Evolutionary conservation across 2,797 vertebrate species (phyloP).

Genomic region (Cirrhinus mrigala): DNA sequence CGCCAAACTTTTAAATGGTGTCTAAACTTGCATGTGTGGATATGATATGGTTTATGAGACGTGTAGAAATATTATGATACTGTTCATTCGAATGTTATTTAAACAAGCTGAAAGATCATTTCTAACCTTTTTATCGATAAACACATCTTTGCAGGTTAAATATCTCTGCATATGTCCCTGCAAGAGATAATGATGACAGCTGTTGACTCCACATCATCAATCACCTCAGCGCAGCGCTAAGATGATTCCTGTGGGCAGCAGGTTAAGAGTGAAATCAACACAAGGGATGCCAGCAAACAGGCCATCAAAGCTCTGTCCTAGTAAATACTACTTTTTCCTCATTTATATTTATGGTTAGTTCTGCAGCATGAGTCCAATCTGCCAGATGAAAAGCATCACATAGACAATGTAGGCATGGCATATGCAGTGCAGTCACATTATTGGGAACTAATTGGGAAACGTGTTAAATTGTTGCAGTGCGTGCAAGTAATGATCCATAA

Average conservation of each 20-base stretch:
- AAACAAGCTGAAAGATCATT: background rate
- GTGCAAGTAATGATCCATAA: slow-evolving; percentile 43
- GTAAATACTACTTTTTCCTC: background rate
- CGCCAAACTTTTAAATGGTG: background rate
- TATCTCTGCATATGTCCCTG: slow-evolving; percentile 1
- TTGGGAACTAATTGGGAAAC: slow-evolving; percentile 35
- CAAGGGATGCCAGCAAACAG: background rate
- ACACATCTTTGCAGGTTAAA: slow-evolving; percentile 12
- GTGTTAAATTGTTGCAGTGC: slow-evolving; percentile 41
- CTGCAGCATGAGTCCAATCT: background rate
- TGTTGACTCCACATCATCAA: slow-evolving; percentile 22
- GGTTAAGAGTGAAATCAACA: background rate
- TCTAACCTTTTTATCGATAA: background rate
- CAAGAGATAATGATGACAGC: slow-evolving; percentile 8
- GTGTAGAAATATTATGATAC: background rate
- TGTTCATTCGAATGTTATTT: background rate
- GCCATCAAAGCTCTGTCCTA: background rate
- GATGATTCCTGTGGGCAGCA: slow-evolving; percentile 24
- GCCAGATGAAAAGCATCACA: background rate
- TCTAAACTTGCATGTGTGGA: background rate
- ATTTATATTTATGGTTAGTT: slow-evolving; percentile 1
- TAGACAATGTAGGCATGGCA: background rate
- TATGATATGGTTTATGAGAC: background rate
- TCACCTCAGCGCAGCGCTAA: background rate
- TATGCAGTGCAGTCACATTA: background rate